Evolutionary conservation across 2,888 invertebrate genomes (phyloP).

Genomic region (Andrena trimmerana): DNA sequence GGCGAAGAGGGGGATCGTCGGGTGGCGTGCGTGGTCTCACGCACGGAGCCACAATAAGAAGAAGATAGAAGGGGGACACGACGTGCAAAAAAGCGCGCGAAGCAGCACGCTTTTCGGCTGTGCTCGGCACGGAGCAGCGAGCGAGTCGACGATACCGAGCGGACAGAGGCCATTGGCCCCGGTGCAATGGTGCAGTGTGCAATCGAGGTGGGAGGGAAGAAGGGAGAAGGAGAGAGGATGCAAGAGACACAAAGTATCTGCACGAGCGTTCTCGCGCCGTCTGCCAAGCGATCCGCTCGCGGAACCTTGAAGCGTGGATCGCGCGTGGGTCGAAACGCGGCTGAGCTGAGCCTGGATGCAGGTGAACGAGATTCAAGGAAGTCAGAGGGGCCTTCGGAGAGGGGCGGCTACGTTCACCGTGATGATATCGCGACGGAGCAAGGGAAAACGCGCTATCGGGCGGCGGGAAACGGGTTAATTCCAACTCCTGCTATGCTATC

Average conservation of each 20-base stretch:
- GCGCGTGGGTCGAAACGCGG: constrained; percentile 70
- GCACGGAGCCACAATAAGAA: not conserved
- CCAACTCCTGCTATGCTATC: no score
- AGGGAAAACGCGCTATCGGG: not conserved
- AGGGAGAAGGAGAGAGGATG: constrained; percentile 12
- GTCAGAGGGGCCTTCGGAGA: not conserved
- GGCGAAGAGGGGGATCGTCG: not conserved
- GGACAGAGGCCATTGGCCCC: constrained; percentile 76
- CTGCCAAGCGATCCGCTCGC: constrained; percentile 50
- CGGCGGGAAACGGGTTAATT: no score
- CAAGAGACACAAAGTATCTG: constrained; percentile 12
- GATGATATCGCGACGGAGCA: not conserved
- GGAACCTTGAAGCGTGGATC: constrained; percentile 73
- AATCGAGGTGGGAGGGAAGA: constrained; percentile 60
- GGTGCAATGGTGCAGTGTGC: constrained; percentile 80
- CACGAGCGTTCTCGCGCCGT: constrained; percentile 30
- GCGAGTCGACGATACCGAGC: constrained; percentile 66
- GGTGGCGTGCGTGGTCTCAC: constrained; percentile 3
- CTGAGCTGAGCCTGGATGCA: constrained; percentile 24
- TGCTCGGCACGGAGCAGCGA: constrained; percentile 38
- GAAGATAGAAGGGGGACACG: not conserved
- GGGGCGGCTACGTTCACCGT: not conserved
- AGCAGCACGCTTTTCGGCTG: constrained; percentile 30
- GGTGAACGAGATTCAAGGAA: constrained; percentile 5
- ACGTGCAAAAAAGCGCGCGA: constrained; percentile 35